Conservation (phyloP, 2,888 invertebrate genomes). For the Seira sanloemensis region DNA sequence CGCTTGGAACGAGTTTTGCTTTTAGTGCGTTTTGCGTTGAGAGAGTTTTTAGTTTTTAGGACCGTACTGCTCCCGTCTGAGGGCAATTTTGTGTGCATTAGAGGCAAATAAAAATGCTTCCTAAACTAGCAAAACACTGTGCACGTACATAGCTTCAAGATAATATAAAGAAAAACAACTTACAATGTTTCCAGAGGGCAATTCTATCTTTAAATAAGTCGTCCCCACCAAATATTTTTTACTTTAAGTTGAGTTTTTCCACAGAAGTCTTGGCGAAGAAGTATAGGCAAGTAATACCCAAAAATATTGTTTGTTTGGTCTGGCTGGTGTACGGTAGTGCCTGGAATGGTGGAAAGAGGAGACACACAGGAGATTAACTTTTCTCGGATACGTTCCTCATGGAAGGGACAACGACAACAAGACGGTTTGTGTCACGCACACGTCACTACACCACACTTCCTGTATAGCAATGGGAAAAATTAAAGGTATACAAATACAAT, state of each 20-base stretch:
- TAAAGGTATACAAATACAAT: neutral
- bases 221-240: slow-evolving; percentile 22
- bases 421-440: slow-evolving; percentile 58
- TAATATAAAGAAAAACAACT: neutral
- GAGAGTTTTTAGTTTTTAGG: no score
- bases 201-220: slow-evolving; percentile 10
- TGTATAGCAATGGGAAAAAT: no score
- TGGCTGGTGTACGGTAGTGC: neutral
- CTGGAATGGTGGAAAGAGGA: slow-evolving; percentile 15
- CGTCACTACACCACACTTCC: slow-evolving; percentile 30
- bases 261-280: neutral
- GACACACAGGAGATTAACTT: slow-evolving; percentile 63
- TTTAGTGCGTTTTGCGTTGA: no score
- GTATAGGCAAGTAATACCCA: slow-evolving; percentile 18
- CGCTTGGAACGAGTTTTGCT: no score
- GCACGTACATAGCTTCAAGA: no score
- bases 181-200: neutral
- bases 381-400: slow-evolving; percentile 22
- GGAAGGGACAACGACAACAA: slow-evolving; percentile 43
- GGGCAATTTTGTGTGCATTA: no score
- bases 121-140: no score
- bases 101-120: slow-evolving; percentile 4
- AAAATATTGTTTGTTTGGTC: neutral
- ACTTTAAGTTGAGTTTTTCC: slow-evolving; percentile 9
- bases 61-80: no score